Evolutionary conservation across 2,113 vertebrate species (phyloP).

Genomic region (Anguilla rostrata): DNA sequence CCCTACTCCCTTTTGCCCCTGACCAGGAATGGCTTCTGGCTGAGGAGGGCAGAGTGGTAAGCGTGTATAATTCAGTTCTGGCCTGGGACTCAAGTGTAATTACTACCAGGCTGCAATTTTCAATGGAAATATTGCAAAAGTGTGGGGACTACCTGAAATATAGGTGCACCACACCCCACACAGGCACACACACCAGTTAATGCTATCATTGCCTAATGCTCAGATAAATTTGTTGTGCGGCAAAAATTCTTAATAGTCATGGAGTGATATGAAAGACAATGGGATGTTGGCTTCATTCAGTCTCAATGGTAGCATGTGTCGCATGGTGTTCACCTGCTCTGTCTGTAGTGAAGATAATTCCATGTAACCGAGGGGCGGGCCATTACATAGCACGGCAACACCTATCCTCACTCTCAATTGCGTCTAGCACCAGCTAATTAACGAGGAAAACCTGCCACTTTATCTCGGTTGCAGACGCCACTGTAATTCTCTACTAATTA

Average conservation of each 20-base stretch:
- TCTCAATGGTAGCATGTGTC: background rate
- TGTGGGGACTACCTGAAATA: too few relatives aligned
- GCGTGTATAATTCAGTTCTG: too few relatives aligned
- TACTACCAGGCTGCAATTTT: too few relatives aligned
- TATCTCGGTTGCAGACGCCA: background rate
- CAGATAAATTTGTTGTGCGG: background rate
- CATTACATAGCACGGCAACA: background rate
- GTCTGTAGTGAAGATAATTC: constrained; percentile 13
- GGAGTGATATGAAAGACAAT: background rate
- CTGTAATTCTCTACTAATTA: constrained; percentile 25
- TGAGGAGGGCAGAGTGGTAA: too few relatives aligned
- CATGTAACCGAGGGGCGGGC: constrained; percentile 4
- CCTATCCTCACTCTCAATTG: background rate
- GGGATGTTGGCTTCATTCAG: background rate
- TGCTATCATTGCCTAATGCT: background rate
- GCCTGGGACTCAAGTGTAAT: too few relatives aligned
- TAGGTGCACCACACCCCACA: too few relatives aligned
- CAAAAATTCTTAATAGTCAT: background rate
- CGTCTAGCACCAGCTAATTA: constrained; percentile 24
- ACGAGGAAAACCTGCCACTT: background rate
- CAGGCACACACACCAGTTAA: too few relatives aligned
- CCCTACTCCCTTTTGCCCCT: too few relatives aligned
- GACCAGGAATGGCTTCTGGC: too few relatives aligned
- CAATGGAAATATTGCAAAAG: too few relatives aligned
- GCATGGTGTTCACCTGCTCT: background rate